Base-by-base conservation (phyloP, 2,797 vertebrate genomes). In the Paratrypauchen microcephalus region DNA sequence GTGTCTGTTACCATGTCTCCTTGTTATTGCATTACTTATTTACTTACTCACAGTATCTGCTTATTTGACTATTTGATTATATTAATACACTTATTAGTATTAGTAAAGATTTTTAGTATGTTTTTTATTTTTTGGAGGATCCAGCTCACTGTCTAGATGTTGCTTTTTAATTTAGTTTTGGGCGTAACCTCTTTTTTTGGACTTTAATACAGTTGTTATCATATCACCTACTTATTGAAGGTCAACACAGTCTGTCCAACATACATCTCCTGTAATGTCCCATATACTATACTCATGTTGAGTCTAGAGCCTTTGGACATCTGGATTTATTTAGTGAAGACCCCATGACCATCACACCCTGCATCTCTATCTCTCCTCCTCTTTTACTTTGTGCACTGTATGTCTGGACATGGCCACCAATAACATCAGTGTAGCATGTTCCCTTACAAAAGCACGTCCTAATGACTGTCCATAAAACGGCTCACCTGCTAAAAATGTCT, bases 311-410 rank as follows among this genome's bases (percentile, higher is more conserved):
- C 84, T 28, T 69, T 59, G 18, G 57, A 50, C 91, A 90, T 92
- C 87, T 93, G 91, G 86, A 90, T 92, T 88, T 78, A 90, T 92
- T 93, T 85, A 82, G 75, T 73, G 39, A 50, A 85, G 82, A 88
- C 71, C 76, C 70, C 71, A 67, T 70, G 66, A 77, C 70, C 54
- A 58, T 72, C 41, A 67, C 63, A 66, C n/a, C 45, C 56, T 59
- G 73, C 59, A 73, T 18, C 76, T 41, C 45, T 64, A 64, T 54
- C 50, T 74, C 71, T 66, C 39, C 32, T 56, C 72, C 52, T 69
- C 59, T 60, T 65, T 30, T 57, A 57, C 58, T 65, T 61, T 61
- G 72, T 69, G 50, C 69, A 65, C 24, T 1, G 47, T 48, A 54
- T 69, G 21, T 41, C 15, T 66, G 30, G 69, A 62, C 66, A 13